Percentiles rank a stretch among this genome's conserved stretches.
Conservation (phyloP, 64 coral and sea anemone species). For the Stylophora pistillata region DNA sequence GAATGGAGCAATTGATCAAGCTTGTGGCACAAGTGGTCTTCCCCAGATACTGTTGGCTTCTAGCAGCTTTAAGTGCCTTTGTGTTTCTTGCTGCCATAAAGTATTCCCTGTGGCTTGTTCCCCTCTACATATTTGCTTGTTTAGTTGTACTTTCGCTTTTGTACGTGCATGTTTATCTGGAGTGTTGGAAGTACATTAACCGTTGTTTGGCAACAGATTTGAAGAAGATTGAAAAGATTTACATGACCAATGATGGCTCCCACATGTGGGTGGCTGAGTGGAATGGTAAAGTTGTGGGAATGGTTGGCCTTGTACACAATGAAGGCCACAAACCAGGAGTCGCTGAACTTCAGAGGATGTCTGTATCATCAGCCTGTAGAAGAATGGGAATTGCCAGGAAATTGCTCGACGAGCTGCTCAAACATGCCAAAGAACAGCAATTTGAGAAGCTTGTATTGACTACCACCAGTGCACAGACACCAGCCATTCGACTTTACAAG, state of each 20-base stretch:
- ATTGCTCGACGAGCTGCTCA: constrained; percentile 37
- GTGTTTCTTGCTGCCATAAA: constrained; percentile 45
- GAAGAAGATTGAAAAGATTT: constrained; percentile 61
- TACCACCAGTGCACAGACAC: constrained; percentile 51
- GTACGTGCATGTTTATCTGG: constrained; percentile 67
- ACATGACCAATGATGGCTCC: constrained; percentile 55
- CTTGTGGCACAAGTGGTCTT: constrained; percentile 38
- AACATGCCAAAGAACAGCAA: constrained; percentile 45
- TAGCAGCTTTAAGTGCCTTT: constrained; percentile 44
- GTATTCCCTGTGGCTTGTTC: constrained; percentile 52
- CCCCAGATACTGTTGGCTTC: constrained; percentile 58
- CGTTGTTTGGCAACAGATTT: constrained; percentile 57
- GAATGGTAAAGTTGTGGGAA: constrained; percentile 55
- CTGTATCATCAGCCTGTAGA: constrained; percentile 25
- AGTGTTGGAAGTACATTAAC: constrained; percentile 39
- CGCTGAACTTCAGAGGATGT: constrained; percentile 73
- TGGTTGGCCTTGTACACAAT: constrained; percentile 53
- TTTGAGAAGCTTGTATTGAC: constrained; percentile 65
- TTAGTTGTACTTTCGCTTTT: constrained; percentile 53
- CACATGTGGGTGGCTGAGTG: constrained; percentile 79
- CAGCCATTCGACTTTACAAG: constrained; percentile 64
- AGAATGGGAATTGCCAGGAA: constrained; percentile 63
- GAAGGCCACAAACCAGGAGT: constrained; percentile 53
- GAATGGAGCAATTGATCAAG: constrained; percentile 46
- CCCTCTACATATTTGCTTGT: constrained; percentile 51